A percentile compares a stretch with the other conserved stretches of the same genome.
phyloP scores from a whole-genome alignment of 2,797 vertebrate species.

The Alouatta caraya region DNA sequence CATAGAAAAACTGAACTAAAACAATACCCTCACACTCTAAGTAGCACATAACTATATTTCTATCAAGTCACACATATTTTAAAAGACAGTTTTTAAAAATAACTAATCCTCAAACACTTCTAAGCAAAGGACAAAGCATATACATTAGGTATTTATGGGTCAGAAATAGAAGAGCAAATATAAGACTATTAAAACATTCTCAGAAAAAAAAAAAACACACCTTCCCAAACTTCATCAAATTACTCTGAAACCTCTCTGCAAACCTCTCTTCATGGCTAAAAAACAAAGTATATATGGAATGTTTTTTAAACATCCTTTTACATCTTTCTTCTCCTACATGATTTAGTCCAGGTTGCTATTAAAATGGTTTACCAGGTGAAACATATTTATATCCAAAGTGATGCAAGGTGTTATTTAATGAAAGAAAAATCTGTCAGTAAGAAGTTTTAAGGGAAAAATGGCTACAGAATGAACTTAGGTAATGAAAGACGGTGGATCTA shows the following conservation, averaged over 20 bases:
- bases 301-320: neutral
- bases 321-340: neutral
- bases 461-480: neutral
- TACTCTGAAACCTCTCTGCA: conserved; percentile 6
- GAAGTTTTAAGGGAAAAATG: conserved; percentile 28
- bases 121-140: neutral
- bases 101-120: neutral
- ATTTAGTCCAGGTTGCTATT: conserved; percentile 28
- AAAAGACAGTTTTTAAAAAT: neutral
- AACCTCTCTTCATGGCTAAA: neutral
- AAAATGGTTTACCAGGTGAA: conserved; percentile 59
- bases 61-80: neutral
- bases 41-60: neutral
- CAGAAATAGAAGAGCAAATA: neutral
- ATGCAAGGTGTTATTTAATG: conserved; percentile 6
- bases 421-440: conserved; percentile 24
- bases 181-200: neutral
- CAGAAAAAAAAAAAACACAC: neutral
- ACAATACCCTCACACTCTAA: neutral
- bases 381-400: conserved; percentile 43
- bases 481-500: neutral
- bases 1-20: neutral
- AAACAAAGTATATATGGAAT: neutral
- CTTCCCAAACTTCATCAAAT: conserved; percentile 1
- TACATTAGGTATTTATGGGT: neutral